Percentiles rank a stretch among this genome's conserved stretches.
phyloP scores from a whole-genome alignment of 2,113 vertebrate species.

The Erinaceus europaeus region DNA sequence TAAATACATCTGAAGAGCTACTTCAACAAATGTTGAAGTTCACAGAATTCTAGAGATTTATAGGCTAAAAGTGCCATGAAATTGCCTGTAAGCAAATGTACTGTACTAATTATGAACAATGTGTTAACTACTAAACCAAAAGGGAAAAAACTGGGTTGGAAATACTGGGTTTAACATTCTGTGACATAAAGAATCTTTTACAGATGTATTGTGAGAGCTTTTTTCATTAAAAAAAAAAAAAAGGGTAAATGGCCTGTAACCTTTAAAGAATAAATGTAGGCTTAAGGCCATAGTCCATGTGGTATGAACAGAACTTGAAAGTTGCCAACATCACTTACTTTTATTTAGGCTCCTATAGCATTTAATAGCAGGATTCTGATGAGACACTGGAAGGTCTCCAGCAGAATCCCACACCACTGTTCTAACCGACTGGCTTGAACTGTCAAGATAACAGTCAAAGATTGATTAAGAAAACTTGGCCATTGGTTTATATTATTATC shows the following conservation, averaged over 20 bases:
- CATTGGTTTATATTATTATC: conserved; percentile 46
- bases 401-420: not conserved
- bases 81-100: conserved; percentile 68
- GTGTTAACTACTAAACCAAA: conserved; percentile 54
- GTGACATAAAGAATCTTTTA: conserved; percentile 19
- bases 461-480: conserved; percentile 31
- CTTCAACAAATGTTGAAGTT: conserved; percentile 64
- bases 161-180: conserved; percentile 45
- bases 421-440: not conserved
- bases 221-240: conserved; percentile 51
- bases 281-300: not conserved
- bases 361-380: not conserved
- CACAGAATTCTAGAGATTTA: conserved; percentile 76
- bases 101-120: conserved; percentile 72
- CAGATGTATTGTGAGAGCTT: conserved; percentile 17
- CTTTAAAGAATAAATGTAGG: not conserved
- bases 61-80: conserved; percentile 53
- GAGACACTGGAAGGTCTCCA: not conserved
- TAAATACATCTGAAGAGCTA: conserved; percentile 51
- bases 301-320: not conserved
- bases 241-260: not conserved
- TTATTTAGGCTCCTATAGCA: not conserved
- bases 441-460: conserved; percentile 64
- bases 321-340: not conserved
- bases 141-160: not conserved